Conservation (phyloP, 1,140 invertebrate species). For the Coenobita brevimanus region DNA sequence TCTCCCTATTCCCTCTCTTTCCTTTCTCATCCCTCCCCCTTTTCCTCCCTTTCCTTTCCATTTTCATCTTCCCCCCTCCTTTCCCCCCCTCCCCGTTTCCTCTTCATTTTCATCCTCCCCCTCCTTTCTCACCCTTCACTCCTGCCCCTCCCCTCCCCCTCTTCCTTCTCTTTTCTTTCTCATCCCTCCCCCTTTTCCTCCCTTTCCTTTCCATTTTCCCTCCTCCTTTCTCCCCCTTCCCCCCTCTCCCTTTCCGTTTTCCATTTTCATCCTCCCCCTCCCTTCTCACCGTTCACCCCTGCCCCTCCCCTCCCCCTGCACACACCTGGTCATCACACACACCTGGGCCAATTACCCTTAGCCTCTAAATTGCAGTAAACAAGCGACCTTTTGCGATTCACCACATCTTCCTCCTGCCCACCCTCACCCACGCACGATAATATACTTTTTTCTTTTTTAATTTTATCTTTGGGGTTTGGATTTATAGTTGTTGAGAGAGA, state of each 20-base stretch:
- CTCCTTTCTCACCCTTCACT: background rate
- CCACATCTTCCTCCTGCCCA: background rate
- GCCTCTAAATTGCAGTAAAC: background rate
- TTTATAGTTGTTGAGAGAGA: background rate
- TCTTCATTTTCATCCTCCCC: no score
- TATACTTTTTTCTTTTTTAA: background rate
- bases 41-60: no score
- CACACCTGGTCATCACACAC: background rate
- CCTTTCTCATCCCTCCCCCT: no score
- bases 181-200: background rate
- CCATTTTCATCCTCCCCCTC: background rate
- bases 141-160: no score
- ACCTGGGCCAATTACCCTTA: background rate
- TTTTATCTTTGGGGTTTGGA: no score
- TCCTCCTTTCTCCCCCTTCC: background rate
- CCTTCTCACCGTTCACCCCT: background rate
- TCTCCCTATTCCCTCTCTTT: no score
- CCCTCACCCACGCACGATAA: background rate
- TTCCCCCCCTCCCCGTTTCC: no score
- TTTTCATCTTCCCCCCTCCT: no score
- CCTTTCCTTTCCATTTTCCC: background rate
- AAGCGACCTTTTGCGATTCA: background rate
- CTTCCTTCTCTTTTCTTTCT: background rate
- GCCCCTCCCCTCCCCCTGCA: background rate
- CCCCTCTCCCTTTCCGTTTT: background rate